These are phyloP conservation scores for Athripsodes cinereus DNA, from an alignment of 2,888 invertebrate genomes.

Conservation along the genomic window DNA sequence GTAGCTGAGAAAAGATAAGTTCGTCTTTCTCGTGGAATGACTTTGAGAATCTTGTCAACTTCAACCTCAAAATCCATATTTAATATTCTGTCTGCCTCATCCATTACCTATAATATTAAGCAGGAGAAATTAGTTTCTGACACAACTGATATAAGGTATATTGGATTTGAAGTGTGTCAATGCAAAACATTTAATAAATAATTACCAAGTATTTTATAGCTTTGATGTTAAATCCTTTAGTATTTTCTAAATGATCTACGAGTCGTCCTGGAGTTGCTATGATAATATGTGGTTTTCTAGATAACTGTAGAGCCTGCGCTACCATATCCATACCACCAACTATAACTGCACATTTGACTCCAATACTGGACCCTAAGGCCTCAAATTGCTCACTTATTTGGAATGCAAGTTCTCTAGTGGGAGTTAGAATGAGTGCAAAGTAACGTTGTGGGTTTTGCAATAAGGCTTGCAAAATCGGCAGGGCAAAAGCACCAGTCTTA, in stretches of 20 bases:
- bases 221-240: slow-evolving; percentile 92
- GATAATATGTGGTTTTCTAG: slow-evolving; percentile 95
- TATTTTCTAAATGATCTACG: slow-evolving; percentile 95
- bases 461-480: slow-evolving; percentile 90
- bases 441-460: slow-evolving; percentile 89
- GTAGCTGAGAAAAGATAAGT: slow-evolving; percentile 98
- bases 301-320: slow-evolving; percentile 81
- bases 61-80: slow-evolving; percentile 99
- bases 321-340: slow-evolving; percentile 99
- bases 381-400: slow-evolving; percentile 99
- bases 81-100: slow-evolving; percentile 97
- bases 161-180: background rate
- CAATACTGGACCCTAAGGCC: slow-evolving; percentile 86
- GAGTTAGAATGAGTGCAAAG: slow-evolving; percentile 89
- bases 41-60: slow-evolving; percentile 88
- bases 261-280: slow-evolving; percentile 95
- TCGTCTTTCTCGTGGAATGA: slow-evolving; percentile 83
- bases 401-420: slow-evolving; percentile 95
- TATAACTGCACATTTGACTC: slow-evolving; percentile 92
- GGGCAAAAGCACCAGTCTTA: slow-evolving; percentile 95
- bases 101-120: slow-evolving; percentile 70
- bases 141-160: too few relatives aligned
- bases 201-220: slow-evolving; percentile 80
- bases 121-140: too few relatives aligned
- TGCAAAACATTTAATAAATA: slow-evolving; percentile 18